Percentiles rank a stretch among this genome's conserved stretches.
These are phyloP conservation scores for Pedionomus torquatus DNA, from an alignment of 2,113 vertebrate genomes.

Conservation along the genomic window DNA sequence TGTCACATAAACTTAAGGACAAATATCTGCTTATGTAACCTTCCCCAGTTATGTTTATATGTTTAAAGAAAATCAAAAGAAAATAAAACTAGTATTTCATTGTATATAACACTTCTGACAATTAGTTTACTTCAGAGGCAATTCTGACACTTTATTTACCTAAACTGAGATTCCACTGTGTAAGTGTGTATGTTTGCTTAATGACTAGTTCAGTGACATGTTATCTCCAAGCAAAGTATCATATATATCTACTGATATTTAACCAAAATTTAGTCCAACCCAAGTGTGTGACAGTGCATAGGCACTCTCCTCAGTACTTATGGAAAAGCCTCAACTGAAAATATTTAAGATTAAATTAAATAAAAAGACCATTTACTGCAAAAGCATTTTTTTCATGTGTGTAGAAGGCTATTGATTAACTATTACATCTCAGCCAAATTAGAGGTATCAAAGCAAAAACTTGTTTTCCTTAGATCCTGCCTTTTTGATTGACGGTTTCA, in stretches of 20 bases:
- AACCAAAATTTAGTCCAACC: background rate
- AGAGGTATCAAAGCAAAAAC: background rate
- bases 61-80: background rate
- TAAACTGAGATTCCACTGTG: background rate
- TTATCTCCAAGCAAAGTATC: background rate
- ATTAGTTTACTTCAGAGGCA: background rate
- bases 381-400: background rate
- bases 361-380: background rate
- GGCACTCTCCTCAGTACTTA: background rate
- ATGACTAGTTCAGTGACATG: background rate
- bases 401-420: background rate
- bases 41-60: background rate
- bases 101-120: background rate
- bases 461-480: background rate
- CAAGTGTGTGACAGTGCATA: background rate
- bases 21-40: background rate
- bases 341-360: background rate
- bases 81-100: background rate
- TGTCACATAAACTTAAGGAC: background rate
- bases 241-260: background rate
- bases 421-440: background rate
- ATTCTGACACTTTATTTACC: background rate
- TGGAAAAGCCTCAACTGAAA: background rate
- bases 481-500: background rate
- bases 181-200: background rate